Evolutionary conservation across 2,888 invertebrate genomes (phyloP), one percentile per base, ranked within the genome.

Genomic region (Drosophila ezoana): DNA sequence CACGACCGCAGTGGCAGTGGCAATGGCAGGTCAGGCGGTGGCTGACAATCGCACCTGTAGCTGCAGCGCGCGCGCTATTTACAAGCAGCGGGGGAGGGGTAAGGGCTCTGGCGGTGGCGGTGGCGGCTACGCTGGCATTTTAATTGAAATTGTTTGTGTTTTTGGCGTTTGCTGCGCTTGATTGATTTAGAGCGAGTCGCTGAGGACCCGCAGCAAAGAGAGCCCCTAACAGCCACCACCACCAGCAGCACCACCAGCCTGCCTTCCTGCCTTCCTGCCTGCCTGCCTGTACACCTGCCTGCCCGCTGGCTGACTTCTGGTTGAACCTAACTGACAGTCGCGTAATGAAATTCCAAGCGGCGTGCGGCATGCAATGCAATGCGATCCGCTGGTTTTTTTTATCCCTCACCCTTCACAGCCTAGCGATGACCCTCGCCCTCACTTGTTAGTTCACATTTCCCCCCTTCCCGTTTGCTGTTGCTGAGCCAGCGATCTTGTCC

Each of bases 141-240:
- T 90, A 90, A 90, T 90, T 90, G 90, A 89, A 90, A 84, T 87
- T 81, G 80, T 72, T 76, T 53, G 79, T 87, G 72, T 60, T 67
- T 79, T 59, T 72, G 74, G 75, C 72, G 64, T 76, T 84, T 80
- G 79, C 33, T 79, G 78, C 85, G 86, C 83, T 85, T 90, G 90
- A 90, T 90, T 90, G 90, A 90, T 90, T 90, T 90, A 90, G 82
- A 78, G 72, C 78, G 72, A 66, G 37, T 60, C 66, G 75, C 60
- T 47, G 75, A 71, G 32, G 79, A 79, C 81, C 78, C 80, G 81
- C 84, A 81, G 62, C 66, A 67, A 71, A 45, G 13, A 41, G 69
- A 35, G 60, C 66, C 60, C 73, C 63, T 62, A 62, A 67, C 59
- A 68, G 57, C 70, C 41, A 54, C 61, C 62, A 53, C 44, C 35